Evolutionary conservation across 1,140 invertebrate genomes (phyloP).

Genomic region (Armadillidium nasatum): DNA sequence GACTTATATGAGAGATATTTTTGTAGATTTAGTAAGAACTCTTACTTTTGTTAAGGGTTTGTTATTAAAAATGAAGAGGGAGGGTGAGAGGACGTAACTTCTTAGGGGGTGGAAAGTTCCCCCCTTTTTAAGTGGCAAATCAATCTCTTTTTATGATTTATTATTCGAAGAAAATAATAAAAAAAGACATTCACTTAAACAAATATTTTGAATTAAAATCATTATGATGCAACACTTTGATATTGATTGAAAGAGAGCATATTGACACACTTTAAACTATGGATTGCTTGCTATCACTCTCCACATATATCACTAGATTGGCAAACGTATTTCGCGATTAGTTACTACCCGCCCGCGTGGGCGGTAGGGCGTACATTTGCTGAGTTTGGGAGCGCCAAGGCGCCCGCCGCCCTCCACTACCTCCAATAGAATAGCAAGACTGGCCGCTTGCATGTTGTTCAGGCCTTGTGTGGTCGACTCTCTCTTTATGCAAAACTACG

Average conservation of each 20-base stretch:
- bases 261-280: background rate
- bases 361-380: background rate
- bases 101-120: too few species aligned
- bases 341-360: background rate
- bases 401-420: slow-evolving; percentile 8
- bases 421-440: slow-evolving; percentile 12
- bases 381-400: background rate
- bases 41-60: too few species aligned
- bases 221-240: background rate
- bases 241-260: background rate
- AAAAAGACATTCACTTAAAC: background rate
- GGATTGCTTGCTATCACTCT: background rate
- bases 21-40: too few species aligned
- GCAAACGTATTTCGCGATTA: background rate
- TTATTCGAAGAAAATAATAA: background rate
- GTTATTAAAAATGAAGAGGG: too few species aligned
- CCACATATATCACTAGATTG: too few species aligned
- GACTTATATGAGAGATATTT: too few species aligned
- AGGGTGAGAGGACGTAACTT: too few species aligned
- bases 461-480: slow-evolving; percentile 7
- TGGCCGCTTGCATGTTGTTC: slow-evolving; percentile 4
- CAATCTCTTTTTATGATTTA: too few species aligned
- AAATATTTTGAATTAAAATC: background rate
- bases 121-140: too few species aligned
- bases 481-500: slow-evolving; percentile 10